Evolutionary conservation across 2,888 invertebrate genomes (phyloP).

Genomic region (Dendrolimus houi): DNA sequence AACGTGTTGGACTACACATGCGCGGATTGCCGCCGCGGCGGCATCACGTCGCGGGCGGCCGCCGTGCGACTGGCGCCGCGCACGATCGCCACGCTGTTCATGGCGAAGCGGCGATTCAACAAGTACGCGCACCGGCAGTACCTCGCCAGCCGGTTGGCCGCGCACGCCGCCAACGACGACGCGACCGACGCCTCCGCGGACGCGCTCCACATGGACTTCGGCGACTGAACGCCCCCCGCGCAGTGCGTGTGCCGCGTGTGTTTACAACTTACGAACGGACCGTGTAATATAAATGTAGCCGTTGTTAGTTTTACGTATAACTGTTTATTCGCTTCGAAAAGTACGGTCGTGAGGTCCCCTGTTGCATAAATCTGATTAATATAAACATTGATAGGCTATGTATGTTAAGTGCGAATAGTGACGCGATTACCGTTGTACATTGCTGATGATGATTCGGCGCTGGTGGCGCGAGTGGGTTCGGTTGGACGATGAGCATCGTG

Average conservation of each 20-base stretch:
- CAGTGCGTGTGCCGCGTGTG: constrained; percentile 6
- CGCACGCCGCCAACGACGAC: constrained; percentile 13
- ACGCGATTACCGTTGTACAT: constrained; percentile 29
- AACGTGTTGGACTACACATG: constrained; percentile 71
- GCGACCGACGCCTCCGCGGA: constrained; percentile 14
- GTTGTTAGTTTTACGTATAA: constrained; percentile 47
- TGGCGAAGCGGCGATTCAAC: constrained; percentile 74
- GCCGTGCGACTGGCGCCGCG: constrained; percentile 67
- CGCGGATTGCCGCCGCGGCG: constrained; percentile 67
- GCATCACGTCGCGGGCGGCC: constrained; percentile 68
- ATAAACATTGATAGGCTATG: constrained; percentile 57
- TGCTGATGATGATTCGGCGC: constrained; percentile 47
- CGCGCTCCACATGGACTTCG: constrained; percentile 12
- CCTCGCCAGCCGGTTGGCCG: constrained; percentile 19
- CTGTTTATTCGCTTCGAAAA: constrained; percentile 59
- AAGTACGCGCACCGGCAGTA: constrained; percentile 72
- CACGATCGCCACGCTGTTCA: constrained; percentile 71
- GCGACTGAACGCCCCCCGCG: constrained; percentile 11
- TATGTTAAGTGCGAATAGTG: constrained; percentile 11
- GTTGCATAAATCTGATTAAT: constrained; percentile 72
- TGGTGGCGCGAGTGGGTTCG: constrained; percentile 7
- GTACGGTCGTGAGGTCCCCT: constrained; percentile 63
- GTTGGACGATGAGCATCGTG: constrained; percentile 28
- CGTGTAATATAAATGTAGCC: constrained; percentile 38
- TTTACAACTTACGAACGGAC: constrained; percentile 9